These are phyloP conservation scores for Pseudomyrmex dendroicus DNA, from an alignment of 1,140 invertebrate genomes.

Conservation along the genomic window DNA sequence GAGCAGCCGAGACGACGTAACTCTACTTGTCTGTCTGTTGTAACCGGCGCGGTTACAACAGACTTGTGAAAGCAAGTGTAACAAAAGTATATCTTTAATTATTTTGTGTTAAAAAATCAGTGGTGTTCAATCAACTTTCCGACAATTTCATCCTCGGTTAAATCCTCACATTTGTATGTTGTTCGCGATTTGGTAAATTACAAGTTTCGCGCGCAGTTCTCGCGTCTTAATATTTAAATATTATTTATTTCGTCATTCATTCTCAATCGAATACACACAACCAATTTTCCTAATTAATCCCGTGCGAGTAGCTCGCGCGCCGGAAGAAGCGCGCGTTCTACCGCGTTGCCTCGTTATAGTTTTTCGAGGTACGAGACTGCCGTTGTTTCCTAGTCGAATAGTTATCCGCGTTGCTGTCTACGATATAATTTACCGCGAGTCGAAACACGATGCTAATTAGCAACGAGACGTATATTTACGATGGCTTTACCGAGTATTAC, in stretches of 20 bases:
- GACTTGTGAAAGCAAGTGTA: too few relatives aligned
- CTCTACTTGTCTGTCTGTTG: too few relatives aligned
- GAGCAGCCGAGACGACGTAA: too few relatives aligned
- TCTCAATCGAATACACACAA: not conserved
- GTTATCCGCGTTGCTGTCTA: conserved; percentile 17
- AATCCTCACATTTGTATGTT: too few relatives aligned
- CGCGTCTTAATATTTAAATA: not conserved
- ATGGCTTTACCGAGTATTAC: conserved; percentile 33
- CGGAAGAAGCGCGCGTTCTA: not conserved
- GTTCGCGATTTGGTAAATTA: too few relatives aligned
- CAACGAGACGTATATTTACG: conserved; percentile 52
- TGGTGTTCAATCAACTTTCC: too few relatives aligned
- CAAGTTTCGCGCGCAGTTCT: not conserved
- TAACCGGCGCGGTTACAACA: too few relatives aligned
- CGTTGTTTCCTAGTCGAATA: conserved; percentile 26
- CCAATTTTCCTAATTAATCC: conserved; percentile 20
- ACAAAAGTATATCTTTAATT: too few relatives aligned
- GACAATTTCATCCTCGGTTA: too few relatives aligned
- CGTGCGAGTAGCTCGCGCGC: not conserved
- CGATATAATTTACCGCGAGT: conserved; percentile 53
- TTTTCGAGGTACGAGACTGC: conserved; percentile 10
- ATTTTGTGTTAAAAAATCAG: too few relatives aligned
- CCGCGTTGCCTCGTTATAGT: conserved; percentile 6
- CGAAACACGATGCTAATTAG: conserved; percentile 54
- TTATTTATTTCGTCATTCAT: not conserved